phyloP scores from a whole-genome alignment of 2,888 invertebrate species.

The Lasioglossum calceatum region DNA sequence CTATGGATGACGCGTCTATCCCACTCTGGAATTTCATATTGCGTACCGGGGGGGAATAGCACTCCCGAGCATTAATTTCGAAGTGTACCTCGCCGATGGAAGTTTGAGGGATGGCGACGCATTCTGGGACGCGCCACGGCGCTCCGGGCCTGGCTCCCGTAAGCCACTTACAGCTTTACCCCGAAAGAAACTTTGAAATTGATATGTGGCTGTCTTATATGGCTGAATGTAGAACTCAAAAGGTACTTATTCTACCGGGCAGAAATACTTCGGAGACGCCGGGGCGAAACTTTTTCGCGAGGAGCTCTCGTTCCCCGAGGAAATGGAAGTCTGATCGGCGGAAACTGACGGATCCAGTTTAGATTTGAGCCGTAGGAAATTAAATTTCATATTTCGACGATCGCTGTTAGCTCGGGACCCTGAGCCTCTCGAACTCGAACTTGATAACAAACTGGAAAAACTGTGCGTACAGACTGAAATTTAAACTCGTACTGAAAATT shows the following conservation, averaged over 20 bases:
- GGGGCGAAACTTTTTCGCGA: not conserved
- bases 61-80: constrained; percentile 55
- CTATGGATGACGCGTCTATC: constrained; percentile 75
- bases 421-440: not conserved
- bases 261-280: not conserved
- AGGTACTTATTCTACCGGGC: constrained; percentile 2
- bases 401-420: not conserved
- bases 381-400: constrained; percentile 6
- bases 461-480: not conserved
- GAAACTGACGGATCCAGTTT: constrained; percentile 8
- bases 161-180: constrained; percentile 7
- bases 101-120: constrained; percentile 48
- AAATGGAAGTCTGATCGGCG: constrained; percentile 3
- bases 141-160: constrained; percentile 4
- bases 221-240: not conserved
- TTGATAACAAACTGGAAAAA: not conserved
- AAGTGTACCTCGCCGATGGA: constrained; percentile 42
- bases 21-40: constrained; percentile 75
- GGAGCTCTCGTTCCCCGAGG: not conserved
- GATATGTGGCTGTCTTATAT: constrained; percentile 11
- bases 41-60: constrained; percentile 31
- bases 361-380: not conserved
- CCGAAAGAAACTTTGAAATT: constrained; percentile 17
- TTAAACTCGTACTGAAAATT: not conserved
- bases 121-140: constrained; percentile 14